A percentile compares a stretch with the other conserved stretches of the same genome.
Conservation (phyloP, 2,888 invertebrate genomes). For the Teleiodes luculella region DNA sequence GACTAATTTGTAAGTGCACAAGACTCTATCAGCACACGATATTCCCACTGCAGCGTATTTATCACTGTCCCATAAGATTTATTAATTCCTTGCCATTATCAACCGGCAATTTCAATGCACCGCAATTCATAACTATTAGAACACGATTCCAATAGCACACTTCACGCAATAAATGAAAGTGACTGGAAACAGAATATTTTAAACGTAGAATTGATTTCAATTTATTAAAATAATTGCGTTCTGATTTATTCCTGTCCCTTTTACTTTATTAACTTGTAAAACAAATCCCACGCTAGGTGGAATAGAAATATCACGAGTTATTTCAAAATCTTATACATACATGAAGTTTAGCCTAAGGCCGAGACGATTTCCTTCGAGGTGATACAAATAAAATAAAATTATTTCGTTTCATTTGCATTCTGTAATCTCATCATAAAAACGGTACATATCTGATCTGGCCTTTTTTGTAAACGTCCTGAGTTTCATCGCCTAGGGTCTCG, state of each 20-base stretch:
- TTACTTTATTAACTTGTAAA: neutral
- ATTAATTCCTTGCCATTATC: constrained; percentile 32
- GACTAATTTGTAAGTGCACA: neutral
- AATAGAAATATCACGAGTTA: too few species aligned
- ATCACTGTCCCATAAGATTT: constrained; percentile 22
- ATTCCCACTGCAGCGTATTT: constrained; percentile 13
- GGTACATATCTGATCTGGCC: too few species aligned
- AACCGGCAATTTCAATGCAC: constrained; percentile 35
- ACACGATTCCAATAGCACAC: constrained; percentile 46
- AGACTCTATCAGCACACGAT: neutral
- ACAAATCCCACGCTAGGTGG: neutral
- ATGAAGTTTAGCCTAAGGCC: too few species aligned
- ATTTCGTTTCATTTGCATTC: too few species aligned
- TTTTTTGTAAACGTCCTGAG: too few species aligned
- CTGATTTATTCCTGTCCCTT: constrained; percentile 5
- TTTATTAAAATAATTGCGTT: constrained; percentile 14
- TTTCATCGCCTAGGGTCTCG: too few species aligned
- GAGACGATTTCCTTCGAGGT: too few species aligned
- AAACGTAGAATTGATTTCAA: constrained; percentile 11
- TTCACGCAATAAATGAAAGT: constrained; percentile 76
- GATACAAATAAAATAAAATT: too few species aligned
- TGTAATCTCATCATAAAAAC: too few species aligned
- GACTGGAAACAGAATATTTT: constrained; percentile 41
- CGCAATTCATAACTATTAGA: constrained; percentile 45
- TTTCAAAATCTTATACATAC: too few species aligned